A percentile compares a stretch with the other conserved stretches of the same genome.
Conservation (phyloP, 2,888 invertebrate species). For the Dicycla oo region DNA sequence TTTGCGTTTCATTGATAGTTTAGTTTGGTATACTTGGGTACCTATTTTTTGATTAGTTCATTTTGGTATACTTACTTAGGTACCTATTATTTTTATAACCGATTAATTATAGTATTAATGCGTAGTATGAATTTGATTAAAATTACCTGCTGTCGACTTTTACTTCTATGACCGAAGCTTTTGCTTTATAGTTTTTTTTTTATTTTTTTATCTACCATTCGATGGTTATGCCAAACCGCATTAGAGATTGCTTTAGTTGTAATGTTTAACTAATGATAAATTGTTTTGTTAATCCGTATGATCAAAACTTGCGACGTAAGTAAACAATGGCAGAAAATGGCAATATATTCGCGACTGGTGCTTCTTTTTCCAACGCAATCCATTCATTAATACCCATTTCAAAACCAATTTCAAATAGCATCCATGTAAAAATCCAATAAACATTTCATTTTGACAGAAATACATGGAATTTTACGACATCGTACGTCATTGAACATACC, state of each 20-base stretch:
- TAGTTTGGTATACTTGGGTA: background rate
- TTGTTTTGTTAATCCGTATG: background rate
- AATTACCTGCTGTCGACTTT: background rate
- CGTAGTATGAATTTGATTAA: background rate
- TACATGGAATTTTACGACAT: conserved; percentile 39
- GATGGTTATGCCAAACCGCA: background rate
- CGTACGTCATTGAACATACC: conserved; percentile 27
- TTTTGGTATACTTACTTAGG: background rate
- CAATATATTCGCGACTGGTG: background rate
- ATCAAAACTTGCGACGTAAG: background rate
- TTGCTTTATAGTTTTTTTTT: too few species aligned
- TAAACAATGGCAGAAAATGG: background rate
- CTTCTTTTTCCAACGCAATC: conserved; percentile 5
- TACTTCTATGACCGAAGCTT: background rate
- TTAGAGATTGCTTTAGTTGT: too few species aligned
- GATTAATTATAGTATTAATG: background rate
- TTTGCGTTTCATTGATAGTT: conserved; percentile 5
- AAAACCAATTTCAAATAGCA: conserved; percentile 19
- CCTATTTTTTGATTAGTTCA: conserved; percentile 1
- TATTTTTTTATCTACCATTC: too few species aligned
- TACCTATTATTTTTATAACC: background rate
- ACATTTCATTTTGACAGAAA: conserved; percentile 50
- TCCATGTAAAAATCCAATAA: conserved; percentile 31
- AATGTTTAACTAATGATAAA: too few species aligned
- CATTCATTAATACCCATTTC: conserved; percentile 12